Evolutionary conservation across 2,797 vertebrate genomes (phyloP), one percentile per base, ranked within the genome.

Genomic region (Podarcis siculus): DNA sequence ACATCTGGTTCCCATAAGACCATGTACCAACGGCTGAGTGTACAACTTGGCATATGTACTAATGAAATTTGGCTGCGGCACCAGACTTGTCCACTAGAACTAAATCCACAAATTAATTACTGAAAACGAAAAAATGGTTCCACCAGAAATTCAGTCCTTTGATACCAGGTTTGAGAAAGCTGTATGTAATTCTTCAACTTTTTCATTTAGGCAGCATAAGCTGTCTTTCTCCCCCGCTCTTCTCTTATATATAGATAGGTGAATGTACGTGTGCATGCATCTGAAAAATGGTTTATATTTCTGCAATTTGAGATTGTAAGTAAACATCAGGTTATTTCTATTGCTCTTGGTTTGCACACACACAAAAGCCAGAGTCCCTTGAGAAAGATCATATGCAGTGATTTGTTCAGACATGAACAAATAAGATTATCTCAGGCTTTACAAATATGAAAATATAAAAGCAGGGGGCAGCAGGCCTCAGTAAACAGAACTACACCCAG

Each of bases 381-480:
- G 5, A 92, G 64, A 77, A 89, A 87, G 35, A 71, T 90, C 64
- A 83, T 82, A 64, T 69, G 45, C 2, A 5, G 37, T 8, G 25
- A 76, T 58, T 61, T 49, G 64, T 66, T 86, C 39, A 27, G 69
- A 19, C 10, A 55, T 27, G 13, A 75, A 58, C 3, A 82, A 73
- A 61, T 45, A 81, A 35, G 58, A 45, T 55, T 64, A 91, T 72
- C 10, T 45, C 82, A 85, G 90, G 25, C 25, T 82, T 67, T 87
- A 83, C 21, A 92, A 86, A 71, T 25, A 87, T 58, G 6, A 8
- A 73, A 72, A 64, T 79, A 77, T 3, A 2, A 71, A 91, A 61
- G 67, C 0, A 35, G 5, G 9, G 21, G 23, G 32, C 86, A 78
- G 10, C 30, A 75, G 45, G 3, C 1, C 88, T 83, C 58, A 27